These are phyloP conservation scores for Drosophila borborema DNA, from an alignment of 2,888 invertebrate species.

Conservation along the genomic window DNA sequence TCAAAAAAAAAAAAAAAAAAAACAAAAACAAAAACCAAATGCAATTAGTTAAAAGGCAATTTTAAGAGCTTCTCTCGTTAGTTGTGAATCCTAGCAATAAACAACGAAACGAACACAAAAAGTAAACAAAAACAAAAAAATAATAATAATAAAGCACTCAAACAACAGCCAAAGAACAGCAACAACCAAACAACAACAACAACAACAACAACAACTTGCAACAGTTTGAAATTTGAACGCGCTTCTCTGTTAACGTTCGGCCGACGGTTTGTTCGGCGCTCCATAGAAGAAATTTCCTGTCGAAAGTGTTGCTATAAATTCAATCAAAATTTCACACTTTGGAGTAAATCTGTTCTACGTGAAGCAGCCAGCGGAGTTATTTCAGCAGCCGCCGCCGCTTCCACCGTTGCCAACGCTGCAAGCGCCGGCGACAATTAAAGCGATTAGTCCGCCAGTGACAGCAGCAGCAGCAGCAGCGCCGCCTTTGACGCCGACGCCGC, in stretches of 20 bases:
- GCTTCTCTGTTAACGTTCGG: constrained; percentile 29
- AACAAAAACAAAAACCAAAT: constrained; percentile 23
- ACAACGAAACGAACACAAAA: constrained; percentile 38
- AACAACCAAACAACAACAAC: constrained; percentile 3
- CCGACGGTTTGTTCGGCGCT: constrained; percentile 66
- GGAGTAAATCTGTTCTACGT: constrained; percentile 86
- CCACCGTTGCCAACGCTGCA: constrained; percentile 75
- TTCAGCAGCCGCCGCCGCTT: constrained; percentile 82
- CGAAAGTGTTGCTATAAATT: constrained; percentile 83
- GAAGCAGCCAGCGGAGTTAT: constrained; percentile 85
- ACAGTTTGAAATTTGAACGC: constrained; percentile 16
- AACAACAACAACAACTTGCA: constrained; percentile 17
- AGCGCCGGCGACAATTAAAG: constrained; percentile 85
- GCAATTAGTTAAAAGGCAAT: constrained; percentile 55
- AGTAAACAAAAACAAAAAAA: neutral
- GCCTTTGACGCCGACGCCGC: constrained; percentile 76
- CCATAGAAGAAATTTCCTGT: constrained; percentile 60
- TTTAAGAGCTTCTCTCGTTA: constrained; percentile 82
- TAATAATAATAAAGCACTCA: neutral
- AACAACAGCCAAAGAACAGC: constrained; percentile 14
- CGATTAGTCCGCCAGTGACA: constrained; percentile 84
- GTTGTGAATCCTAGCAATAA: constrained; percentile 78
- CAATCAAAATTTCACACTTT: constrained; percentile 86
- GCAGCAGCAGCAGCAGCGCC: constrained; percentile 73
- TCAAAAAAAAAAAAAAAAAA: constrained; percentile 8